phyloP scores from a whole-genome alignment of 2,888 invertebrate species.

The Dasypolia templi region DNA sequence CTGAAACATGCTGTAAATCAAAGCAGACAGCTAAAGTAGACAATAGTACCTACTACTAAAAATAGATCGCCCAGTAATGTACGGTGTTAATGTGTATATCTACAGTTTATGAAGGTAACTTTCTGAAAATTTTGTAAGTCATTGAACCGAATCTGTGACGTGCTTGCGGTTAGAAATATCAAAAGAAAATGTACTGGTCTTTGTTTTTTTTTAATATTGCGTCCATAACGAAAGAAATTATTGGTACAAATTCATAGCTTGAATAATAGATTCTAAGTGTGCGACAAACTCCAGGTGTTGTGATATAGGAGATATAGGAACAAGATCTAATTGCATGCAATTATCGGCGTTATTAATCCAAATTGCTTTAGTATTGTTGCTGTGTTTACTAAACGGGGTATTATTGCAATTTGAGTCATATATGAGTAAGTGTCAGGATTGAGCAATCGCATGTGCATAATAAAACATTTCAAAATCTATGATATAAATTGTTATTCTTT shows the following conservation, averaged over 20 bases:
- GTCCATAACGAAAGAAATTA: constrained; percentile 17
- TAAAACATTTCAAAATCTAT: constrained; percentile 5
- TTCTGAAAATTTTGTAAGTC: constrained; percentile 24
- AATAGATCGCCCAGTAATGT: background rate
- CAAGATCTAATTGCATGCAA: background rate
- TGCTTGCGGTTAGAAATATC: constrained; percentile 23
- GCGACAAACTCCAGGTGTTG: constrained; percentile 15
- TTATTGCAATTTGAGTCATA: background rate
- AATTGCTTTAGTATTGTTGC: background rate
- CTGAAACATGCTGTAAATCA: background rate
- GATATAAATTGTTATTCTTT: background rate
- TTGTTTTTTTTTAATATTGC: constrained; percentile 14
- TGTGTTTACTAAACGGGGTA: background rate
- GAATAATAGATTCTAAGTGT: constrained; percentile 33
- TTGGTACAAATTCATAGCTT: constrained; percentile 23
- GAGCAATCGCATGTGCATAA: background rate
- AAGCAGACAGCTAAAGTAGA: background rate
- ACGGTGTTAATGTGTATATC: background rate
- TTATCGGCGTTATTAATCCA: background rate
- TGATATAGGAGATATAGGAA: background rate
- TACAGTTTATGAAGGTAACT: background rate
- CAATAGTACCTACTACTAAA: background rate
- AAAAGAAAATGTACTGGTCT: constrained; percentile 22
- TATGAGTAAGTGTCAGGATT: background rate
- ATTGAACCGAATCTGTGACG: constrained; percentile 27